Conservation (phyloP, 2,888 invertebrate genomes). For the Toxonevra muliebris region DNA sequence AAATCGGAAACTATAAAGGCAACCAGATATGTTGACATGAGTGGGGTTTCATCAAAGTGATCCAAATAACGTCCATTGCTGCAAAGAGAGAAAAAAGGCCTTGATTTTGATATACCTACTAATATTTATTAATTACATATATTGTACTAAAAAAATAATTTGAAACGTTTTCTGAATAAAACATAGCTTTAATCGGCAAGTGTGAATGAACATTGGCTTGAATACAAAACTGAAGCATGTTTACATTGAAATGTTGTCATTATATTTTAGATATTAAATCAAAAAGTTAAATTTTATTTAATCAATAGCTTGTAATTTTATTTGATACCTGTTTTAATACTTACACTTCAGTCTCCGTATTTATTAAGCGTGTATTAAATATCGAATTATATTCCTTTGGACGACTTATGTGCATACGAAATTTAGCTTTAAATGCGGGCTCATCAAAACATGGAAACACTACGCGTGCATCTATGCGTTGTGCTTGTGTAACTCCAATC, state of each 20-base stretch:
- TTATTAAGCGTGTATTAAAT: conserved; percentile 52
- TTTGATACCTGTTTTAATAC: no score
- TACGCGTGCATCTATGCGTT: conserved; percentile 72
- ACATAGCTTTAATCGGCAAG: no score
- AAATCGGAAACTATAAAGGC: conserved; percentile 78
- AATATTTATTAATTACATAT: no score
- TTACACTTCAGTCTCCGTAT: conserved; percentile 34
- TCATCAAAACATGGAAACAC: conserved; percentile 84
- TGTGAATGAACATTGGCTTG: no score
- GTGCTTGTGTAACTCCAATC: conserved; percentile 73
- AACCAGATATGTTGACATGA: conserved; percentile 84
- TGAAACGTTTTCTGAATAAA: no score
- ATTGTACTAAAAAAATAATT: no score
- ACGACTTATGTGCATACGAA: conserved; percentile 71
- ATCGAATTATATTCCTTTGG: conserved; percentile 56
- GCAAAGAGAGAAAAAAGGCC: background rate
- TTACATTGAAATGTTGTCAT: no score
- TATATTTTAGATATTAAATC: no score
- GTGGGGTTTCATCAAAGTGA: conserved; percentile 62
- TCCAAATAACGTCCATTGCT: conserved; percentile 48
- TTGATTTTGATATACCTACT: background rate
- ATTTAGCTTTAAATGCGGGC: conserved; percentile 74
- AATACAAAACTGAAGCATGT: no score
- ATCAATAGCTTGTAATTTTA: no score
- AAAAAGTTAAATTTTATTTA: no score